These are phyloP conservation scores for Coregonus suidteri DNA, from an alignment of 2,797 vertebrate species.

Conservation along the genomic window DNA sequence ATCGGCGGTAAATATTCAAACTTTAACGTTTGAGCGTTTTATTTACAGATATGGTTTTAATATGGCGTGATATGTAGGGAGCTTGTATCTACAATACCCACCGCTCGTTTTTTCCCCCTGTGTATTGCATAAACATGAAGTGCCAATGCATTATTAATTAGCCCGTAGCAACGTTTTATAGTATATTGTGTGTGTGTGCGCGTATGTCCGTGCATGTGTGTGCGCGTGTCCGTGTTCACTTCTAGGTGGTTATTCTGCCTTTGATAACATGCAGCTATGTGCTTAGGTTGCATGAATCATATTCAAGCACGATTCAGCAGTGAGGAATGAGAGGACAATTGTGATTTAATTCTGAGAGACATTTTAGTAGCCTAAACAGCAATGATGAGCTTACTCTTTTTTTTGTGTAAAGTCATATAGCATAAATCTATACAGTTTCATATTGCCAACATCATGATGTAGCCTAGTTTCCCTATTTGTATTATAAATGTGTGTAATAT, in stretches of 20 bases:
- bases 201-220: constrained; percentile 3
- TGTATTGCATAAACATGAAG: constrained; percentile 90
- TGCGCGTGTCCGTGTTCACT: not conserved
- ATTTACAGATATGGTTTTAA: constrained; percentile 31
- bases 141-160: constrained; percentile 91
- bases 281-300: not conserved
- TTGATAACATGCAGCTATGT: not conserved
- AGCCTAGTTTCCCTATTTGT: not conserved
- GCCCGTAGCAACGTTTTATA: constrained; percentile 64
- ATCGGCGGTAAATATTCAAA: constrained; percentile 39
- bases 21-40: constrained; percentile 39
- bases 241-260: not conserved
- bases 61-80: constrained; percentile 21
- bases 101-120: constrained; percentile 54
- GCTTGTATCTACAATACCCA: constrained; percentile 59
- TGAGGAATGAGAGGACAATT: no score
- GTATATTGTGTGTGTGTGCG: constrained; percentile 44
- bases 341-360: no score
- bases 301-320: no score
- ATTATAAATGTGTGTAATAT: not conserved
- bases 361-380: no score
- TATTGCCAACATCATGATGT: not conserved
- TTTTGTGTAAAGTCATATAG: no score
- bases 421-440: no score
- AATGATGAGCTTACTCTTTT: no score